Conservation (phyloP, 2,797 vertebrate genomes). For the Acipenser ruthenus region DNA sequence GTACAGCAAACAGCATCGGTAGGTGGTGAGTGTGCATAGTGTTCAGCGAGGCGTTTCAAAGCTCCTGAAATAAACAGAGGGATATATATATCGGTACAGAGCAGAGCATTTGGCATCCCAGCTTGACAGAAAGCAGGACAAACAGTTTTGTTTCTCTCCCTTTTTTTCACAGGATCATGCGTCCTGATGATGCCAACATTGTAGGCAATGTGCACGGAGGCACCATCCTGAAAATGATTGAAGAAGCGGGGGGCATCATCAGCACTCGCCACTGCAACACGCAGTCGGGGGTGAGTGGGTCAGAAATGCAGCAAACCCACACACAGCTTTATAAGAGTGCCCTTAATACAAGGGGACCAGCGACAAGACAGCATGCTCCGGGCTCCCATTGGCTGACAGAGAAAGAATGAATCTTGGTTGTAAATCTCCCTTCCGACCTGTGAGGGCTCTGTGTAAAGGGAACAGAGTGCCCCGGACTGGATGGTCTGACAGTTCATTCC, state of each 20-base stretch:
- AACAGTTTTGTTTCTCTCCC: slow-evolving; percentile 6
- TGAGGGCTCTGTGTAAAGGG: no score
- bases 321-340: neutral
- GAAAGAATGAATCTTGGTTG: no score
- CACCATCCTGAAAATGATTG: slow-evolving; percentile 91
- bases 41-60: no score
- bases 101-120: no score
- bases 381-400: neutral
- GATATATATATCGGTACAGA: no score
- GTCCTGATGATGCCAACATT: slow-evolving; percentile 85
- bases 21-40: no score
- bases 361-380: neutral
- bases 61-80: no score
- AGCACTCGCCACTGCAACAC: slow-evolving; percentile 88
- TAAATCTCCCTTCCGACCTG: no score
- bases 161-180: slow-evolving; percentile 72
- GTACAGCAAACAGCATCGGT: no score
- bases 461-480: no score
- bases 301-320: neutral
- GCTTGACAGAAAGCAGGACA: neutral
- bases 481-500: no score
- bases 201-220: slow-evolving; percentile 86
- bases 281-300: slow-evolving; percentile 60
- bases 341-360: neutral
- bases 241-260: slow-evolving; percentile 87